Evolutionary conservation across 2,888 invertebrate species (phyloP), one percentile per base, ranked within the genome.

Genomic region (Entomobrya proxima): DNA sequence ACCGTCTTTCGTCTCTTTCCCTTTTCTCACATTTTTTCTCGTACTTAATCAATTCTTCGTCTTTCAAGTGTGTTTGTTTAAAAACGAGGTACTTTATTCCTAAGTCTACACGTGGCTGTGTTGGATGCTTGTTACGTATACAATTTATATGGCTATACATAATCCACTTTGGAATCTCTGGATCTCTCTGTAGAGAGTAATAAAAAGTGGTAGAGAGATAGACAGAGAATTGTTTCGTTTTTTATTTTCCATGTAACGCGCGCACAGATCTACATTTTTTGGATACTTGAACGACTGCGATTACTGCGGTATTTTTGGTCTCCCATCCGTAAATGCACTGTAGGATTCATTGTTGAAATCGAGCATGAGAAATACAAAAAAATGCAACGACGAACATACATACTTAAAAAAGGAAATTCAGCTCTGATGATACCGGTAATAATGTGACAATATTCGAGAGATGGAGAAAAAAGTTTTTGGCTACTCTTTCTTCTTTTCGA

Each of bases 271-370:
- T n/a, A n/a, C n/a, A n/a, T n/a, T n/a, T n/a, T n/a, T n/a, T n/a
- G n/a, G n/a, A n/a, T n/a, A n/a, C n/a, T 75, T 55, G 27, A 15
- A 24, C 77, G 27, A 24, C 37, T 61, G n/a, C 69, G 21, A 64
- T 69, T 44, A 69, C 52, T 79, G 79, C 79, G 69, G 79, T 79
- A 79, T 37, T 79, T 79, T 79, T 79, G 69, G 69, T 52, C 79
- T 69, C 50, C 69, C 69, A 79, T 79, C 79, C 79, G 50, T 79
- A 61, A n/a, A 76, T 76, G 58, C 37, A 37, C 40, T 24, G 4
- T 27, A 24, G 37, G 24, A 15, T 64, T 24, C 13, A 40, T 69
- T 32, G 18, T 32, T 32, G 27, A 11, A 2, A 13, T 15, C 13
- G 27, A 27, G 24, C 27, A 55, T 55, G 27, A 24, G 24, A 15